Evolutionary conservation across 2,888 invertebrate species (phyloP).

Genomic region (Patella caerulea): DNA sequence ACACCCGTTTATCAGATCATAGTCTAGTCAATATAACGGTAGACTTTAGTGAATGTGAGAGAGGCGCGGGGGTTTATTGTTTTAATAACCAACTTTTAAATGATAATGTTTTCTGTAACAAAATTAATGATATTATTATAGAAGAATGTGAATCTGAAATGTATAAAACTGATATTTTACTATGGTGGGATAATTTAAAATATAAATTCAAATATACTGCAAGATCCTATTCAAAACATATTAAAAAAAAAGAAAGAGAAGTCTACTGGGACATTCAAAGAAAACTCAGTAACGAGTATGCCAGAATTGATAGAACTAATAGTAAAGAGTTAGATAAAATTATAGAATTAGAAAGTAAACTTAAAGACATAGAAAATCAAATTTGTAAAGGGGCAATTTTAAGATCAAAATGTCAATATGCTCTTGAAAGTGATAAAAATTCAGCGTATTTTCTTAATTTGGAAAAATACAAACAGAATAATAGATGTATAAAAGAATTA

Average conservation of each 20-base stretch:
- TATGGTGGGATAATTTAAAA: constrained; percentile 33
- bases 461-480: too few relatives aligned
- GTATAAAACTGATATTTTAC: constrained; percentile 8
- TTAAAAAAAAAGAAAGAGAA: constrained; percentile 6
- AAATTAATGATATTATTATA: background rate
- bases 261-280: constrained; percentile 13
- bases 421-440: too few relatives aligned
- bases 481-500: too few relatives aligned
- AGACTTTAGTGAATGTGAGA: background rate
- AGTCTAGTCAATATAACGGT: background rate
- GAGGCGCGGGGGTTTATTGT: background rate
- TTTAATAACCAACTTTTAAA: background rate
- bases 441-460: too few relatives aligned
- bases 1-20: background rate
- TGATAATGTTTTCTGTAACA: background rate
- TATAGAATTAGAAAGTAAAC: too few relatives aligned
- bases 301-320: too few relatives aligned
- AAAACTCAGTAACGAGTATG: too few relatives aligned
- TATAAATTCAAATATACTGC: constrained; percentile 21
- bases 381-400: too few relatives aligned
- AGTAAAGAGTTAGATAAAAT: too few relatives aligned
- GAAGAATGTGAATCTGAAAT: background rate
- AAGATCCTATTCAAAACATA: constrained; percentile 10
- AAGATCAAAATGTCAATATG: too few relatives aligned
- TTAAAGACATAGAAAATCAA: too few relatives aligned